A percentile compares a stretch with the other conserved stretches of the same genome.
phyloP scores from a whole-genome alignment of 1,140 invertebrate species.

The Melanaphis sacchari region DNA sequence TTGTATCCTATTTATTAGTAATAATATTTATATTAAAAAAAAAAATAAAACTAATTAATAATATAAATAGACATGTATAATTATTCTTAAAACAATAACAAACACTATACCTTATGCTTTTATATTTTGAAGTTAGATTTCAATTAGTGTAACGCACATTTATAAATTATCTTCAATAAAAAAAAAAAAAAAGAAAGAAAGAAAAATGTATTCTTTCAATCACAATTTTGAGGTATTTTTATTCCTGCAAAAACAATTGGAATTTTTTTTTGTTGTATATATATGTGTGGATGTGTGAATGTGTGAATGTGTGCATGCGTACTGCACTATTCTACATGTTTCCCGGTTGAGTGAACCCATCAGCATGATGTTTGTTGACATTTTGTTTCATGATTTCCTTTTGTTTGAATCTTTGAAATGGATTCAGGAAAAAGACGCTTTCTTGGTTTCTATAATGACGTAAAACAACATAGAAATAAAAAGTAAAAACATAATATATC shows the following conservation, averaged over 20 bases:
- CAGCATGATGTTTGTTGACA: slow-evolving; percentile 28
- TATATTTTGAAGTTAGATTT: neutral
- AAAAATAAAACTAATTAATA: too few relatives aligned
- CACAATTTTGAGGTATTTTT: neutral
- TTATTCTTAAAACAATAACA: neutral
- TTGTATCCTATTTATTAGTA: too few relatives aligned
- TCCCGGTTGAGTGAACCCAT: neutral
- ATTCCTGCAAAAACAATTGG: neutral
- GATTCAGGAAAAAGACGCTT: slow-evolving; percentile 7
- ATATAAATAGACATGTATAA: too few relatives aligned
- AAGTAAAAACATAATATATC: neutral
- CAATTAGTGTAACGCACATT: neutral
- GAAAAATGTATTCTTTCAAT: neutral
- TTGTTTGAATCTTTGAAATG: slow-evolving; percentile 37
- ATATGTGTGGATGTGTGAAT: too few relatives aligned
- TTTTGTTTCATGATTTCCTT: neutral
- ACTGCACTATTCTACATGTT: neutral
- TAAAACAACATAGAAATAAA: neutral
- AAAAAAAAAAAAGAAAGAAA: too few relatives aligned
- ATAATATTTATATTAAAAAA: too few relatives aligned
- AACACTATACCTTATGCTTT: neutral
- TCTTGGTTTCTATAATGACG: neutral
- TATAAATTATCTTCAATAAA: neutral
- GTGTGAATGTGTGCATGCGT: neutral
- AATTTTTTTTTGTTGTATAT: neutral